Base-by-base conservation (phyloP, 2,888 invertebrate genomes). In the Euclidia mi region DNA sequence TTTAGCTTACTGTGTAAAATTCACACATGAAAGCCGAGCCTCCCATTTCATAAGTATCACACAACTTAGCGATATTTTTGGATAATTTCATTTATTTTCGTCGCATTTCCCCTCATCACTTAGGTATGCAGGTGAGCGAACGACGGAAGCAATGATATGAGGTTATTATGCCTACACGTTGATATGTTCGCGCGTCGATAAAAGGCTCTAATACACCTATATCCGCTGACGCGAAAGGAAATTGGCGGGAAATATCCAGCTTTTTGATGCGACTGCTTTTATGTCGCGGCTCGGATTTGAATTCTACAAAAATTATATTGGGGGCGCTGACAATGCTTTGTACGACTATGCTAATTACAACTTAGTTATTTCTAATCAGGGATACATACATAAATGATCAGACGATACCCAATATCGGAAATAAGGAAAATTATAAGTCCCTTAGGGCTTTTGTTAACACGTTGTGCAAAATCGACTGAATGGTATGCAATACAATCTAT, bases 151-250 rank as follows among this genome's bases (percentile, higher is more conserved):
- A 57, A 53, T 56, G 45, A 64, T 56, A 60, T 53, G 49, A 62
- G 37, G 40, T 58, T 74, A 78, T 74, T 71, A 76, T 56, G 62
- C 38, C 55, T 61, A 62, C 65, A 67, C 50, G 46, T 63, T 34
- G 10, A 41, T 61, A 65, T 67, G 63, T 74, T 73, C 65, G 38
- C 49, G 31, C 59, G 50, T 57, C 62, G 76, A 78, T 82, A 85
- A 82, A 84, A 80, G 69, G 67, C 47, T 60, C 57, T 78, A 81
- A 82, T 78, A 78, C 66, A 70, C 70, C 78, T 80, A 85, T 87
- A 83, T 85, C 82, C 81, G 71, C 65, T 76, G 75, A 45, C 56
- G 61, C 50, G 58, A 70, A 71, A 73, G 78, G 77, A 78, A 81
- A 81, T 75, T 56, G 60, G 71, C 29, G 1, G 48, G 55, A 63